phyloP scores from a whole-genome alignment of 2,888 invertebrate species.

The Carpatolechia fugitivella region DNA sequence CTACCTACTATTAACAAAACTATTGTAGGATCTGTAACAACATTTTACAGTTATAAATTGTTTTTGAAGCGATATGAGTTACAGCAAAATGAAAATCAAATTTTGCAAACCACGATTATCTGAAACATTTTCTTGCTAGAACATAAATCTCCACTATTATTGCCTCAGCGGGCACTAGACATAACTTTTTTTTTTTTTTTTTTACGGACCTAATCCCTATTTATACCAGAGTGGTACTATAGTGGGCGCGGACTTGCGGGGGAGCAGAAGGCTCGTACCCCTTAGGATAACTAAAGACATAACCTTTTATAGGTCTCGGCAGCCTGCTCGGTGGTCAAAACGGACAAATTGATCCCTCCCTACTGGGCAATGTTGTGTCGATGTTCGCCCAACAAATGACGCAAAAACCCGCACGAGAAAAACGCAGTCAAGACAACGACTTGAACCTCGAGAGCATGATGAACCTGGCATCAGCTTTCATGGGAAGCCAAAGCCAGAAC shows the following conservation, averaged over 20 bases:
- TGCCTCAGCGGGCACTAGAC: too few relatives aligned
- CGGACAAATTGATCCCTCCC: conserved; percentile 78
- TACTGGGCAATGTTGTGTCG: conserved; percentile 70
- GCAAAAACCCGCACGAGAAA: conserved; percentile 41
- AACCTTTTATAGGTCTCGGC: conserved; percentile 59
- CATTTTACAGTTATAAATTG: too few relatives aligned
- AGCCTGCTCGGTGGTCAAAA: conserved; percentile 78
- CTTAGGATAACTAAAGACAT: conserved; percentile 8
- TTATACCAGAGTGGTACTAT: too few relatives aligned
- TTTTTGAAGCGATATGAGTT: too few relatives aligned
- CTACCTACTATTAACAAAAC: too few relatives aligned
- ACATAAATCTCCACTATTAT: conserved; percentile 1
- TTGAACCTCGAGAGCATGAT: conserved; percentile 76
- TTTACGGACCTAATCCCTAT: too few relatives aligned
- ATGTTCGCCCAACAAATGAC: conserved; percentile 68
- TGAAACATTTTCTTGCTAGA: not conserved
- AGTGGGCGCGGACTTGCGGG: too few relatives aligned
- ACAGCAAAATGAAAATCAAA: too few relatives aligned
- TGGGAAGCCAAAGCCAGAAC: conserved; percentile 59
- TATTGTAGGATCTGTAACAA: too few relatives aligned
- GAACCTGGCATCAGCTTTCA: conserved; percentile 75
- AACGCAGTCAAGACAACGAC: conserved; percentile 53
- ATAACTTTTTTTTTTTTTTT: too few relatives aligned
- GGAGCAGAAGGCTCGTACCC: too few relatives aligned
- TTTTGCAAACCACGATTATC: too few relatives aligned